These are phyloP conservation scores for Lumbricus terrestris DNA, from an alignment of 2,888 invertebrate species.

Conservation along the genomic window DNA sequence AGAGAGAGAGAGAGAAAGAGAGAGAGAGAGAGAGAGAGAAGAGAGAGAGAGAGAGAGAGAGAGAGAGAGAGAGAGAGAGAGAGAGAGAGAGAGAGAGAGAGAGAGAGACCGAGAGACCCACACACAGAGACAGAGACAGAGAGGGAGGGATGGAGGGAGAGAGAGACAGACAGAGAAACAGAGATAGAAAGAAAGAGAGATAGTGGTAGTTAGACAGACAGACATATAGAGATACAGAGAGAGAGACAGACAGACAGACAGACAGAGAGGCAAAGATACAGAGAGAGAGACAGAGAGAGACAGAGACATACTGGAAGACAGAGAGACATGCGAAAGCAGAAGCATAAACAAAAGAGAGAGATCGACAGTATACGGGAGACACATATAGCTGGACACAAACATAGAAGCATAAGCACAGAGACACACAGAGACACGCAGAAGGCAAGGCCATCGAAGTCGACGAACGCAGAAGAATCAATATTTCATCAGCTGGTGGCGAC, in stretches of 20 bases:
- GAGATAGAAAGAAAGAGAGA: background rate
- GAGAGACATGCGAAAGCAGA: background rate
- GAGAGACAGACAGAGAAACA: no score
- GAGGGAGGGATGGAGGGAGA: no score
- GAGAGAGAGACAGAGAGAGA: background rate
- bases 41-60: no score
- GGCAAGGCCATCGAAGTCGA: no score
- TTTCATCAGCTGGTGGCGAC: background rate
- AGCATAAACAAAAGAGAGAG: background rate
- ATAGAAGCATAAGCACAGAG: background rate
- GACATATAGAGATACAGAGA: background rate
- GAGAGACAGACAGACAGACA: background rate
- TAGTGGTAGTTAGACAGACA: background rate
- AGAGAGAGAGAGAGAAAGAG: no score
- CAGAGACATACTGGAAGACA: background rate
- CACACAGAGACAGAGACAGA: no score
- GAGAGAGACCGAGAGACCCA: background rate
- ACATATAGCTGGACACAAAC: no score
- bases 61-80: no score
- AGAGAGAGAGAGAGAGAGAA: no score
- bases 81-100: no score
- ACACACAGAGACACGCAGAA: background rate
- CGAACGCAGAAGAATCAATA: constrained; percentile 7
- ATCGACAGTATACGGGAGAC: no score
- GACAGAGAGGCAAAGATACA: background rate